Evolutionary conservation across 2,113 vertebrate genomes (phyloP).

Genomic region (Nannospalax galili): DNA sequence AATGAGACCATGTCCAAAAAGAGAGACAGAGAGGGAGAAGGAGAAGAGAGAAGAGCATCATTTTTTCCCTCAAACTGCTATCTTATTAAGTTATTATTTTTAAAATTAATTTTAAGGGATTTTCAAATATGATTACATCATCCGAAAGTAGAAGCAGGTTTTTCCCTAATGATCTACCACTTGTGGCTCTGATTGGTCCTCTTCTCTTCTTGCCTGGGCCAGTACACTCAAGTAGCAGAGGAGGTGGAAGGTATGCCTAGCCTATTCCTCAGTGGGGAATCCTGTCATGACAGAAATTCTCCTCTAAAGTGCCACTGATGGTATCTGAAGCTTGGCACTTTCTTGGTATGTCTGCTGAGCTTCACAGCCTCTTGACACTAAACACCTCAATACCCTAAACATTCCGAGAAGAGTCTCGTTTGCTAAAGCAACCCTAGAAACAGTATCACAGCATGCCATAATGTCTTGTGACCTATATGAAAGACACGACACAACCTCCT

Average conservation of each 20-base stretch:
- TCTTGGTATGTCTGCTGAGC: not conserved
- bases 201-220: not conserved
- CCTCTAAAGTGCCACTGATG: not conserved
- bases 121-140: not conserved
- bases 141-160: not conserved
- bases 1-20: not conserved
- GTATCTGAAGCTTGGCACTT: not conserved
- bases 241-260: not conserved
- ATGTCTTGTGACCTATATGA: not conserved
- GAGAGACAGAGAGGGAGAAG: not conserved
- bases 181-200: not conserved
- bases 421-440: not conserved
- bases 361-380: not conserved
- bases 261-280: not conserved
- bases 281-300: not conserved
- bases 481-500: not conserved
- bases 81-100: slow-evolving; percentile 10
- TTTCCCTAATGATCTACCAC: not conserved
- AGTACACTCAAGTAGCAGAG: not conserved
- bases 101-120: not conserved
- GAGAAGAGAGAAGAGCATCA: not conserved
- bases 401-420: not conserved
- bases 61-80: slow-evolving; percentile 17
- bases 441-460: not conserved
- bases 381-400: not conserved